These are phyloP conservation scores for Chrysolina americana DNA, from an alignment of 2,888 invertebrate genomes.

Conservation along the genomic window DNA sequence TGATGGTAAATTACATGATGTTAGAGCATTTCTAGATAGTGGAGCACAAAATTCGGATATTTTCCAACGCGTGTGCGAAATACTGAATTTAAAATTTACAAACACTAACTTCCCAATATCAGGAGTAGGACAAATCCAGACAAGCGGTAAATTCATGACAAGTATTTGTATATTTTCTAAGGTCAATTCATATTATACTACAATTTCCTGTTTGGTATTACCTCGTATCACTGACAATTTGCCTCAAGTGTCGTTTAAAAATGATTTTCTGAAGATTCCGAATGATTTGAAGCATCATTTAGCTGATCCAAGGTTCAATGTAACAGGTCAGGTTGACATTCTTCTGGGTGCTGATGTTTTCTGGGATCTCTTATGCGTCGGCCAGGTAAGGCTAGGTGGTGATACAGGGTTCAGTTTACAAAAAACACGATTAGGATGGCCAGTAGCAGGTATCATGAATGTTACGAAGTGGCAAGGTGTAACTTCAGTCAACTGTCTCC, in stretches of 20 bases:
- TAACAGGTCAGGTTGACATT: constrained; percentile 35
- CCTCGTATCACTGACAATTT: constrained; percentile 36
- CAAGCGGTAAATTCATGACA: constrained; percentile 29
- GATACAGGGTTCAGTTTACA: constrained; percentile 30
- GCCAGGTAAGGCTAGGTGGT: constrained; percentile 41
- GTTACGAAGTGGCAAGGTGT: neutral
- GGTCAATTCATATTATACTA: constrained; percentile 21
- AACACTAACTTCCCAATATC: constrained; percentile 32
- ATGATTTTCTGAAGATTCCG: constrained; percentile 36
- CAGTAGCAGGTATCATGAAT: constrained; percentile 43
- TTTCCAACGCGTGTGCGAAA: constrained; percentile 21
- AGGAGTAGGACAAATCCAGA: constrained; percentile 33
- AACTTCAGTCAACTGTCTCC: constrained; percentile 12
- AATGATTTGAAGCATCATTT: constrained; percentile 30
- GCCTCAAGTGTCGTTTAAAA: constrained; percentile 32
- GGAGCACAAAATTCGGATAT: constrained; percentile 27
- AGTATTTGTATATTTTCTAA: constrained; percentile 33
- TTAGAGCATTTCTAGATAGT: constrained; percentile 31
- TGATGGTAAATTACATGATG: constrained; percentile 20
- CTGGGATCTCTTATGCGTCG: constrained; percentile 33
- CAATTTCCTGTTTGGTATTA: constrained; percentile 36
- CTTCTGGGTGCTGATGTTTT: constrained; percentile 43
- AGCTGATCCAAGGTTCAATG: constrained; percentile 46
- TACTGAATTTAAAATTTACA: constrained; percentile 23
- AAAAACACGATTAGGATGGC: constrained; percentile 44